Percentiles rank a stretch among this genome's conserved stretches.
Evolutionary conservation across 2,113 vertebrate genomes (phyloP).

Genomic region (Osmerus eperlanus): DNA sequence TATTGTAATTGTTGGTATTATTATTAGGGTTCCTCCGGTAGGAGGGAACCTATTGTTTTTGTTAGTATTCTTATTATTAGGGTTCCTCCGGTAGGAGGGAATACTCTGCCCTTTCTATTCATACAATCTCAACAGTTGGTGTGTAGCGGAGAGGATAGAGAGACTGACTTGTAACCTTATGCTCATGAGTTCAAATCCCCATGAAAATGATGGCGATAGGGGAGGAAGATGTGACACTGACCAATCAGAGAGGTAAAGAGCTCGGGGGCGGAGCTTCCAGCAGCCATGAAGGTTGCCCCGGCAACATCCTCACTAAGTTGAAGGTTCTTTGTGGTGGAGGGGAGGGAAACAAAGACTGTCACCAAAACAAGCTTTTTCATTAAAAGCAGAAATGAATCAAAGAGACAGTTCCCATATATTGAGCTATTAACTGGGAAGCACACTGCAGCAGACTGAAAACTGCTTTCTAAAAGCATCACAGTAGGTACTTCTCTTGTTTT

Average conservation of each 20-base stretch:
- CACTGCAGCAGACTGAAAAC: background rate
- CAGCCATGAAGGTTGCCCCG: slow-evolving; percentile 79
- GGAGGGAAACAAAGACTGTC: background rate
- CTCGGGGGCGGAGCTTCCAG: slow-evolving; percentile 78
- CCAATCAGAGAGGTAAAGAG: slow-evolving; percentile 80
- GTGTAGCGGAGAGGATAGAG: too few species aligned
- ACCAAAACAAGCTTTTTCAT: background rate
- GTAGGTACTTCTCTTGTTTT: background rate
- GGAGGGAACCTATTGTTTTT: too few species aligned
- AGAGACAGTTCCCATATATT: background rate
- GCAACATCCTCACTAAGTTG: slow-evolving; percentile 78
- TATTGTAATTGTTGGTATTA: too few species aligned
- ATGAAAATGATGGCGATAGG: background rate
- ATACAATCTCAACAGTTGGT: too few species aligned
- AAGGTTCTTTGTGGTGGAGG: slow-evolving; percentile 64
- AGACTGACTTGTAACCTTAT: too few species aligned
- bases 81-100: too few species aligned
- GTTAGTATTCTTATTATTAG: too few species aligned
- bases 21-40: too few species aligned
- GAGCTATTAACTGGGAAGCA: background rate
- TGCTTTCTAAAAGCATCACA: background rate
- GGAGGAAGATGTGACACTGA: slow-evolving; percentile 47
- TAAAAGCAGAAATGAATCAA: background rate
- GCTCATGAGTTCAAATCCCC: too few species aligned
- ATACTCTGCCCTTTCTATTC: too few species aligned